Conservation (phyloP, 2,113 vertebrate species). For the Epinephelus moara region DNA sequence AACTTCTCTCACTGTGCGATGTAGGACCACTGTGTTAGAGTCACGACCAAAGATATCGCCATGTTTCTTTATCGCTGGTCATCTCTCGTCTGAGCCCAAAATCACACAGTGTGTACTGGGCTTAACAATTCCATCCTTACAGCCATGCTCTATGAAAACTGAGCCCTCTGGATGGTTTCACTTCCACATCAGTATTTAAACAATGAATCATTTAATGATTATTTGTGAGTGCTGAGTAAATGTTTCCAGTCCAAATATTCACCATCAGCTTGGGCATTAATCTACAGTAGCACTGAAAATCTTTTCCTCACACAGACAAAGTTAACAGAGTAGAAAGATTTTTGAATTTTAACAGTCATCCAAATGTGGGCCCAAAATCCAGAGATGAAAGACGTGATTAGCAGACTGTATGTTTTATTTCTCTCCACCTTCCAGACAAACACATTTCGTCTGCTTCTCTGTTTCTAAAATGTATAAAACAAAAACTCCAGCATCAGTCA, state of each 20-base stretch:
- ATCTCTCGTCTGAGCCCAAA: too few species aligned
- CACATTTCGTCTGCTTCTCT: not conserved
- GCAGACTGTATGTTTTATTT: not conserved
- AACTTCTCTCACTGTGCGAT: too few species aligned
- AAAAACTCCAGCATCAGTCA: not conserved
- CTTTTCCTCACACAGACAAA: not conserved
- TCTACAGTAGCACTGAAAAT: not conserved
- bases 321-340: slow-evolving; percentile 1
- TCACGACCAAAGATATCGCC: too few species aligned
- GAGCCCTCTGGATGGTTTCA: not conserved
- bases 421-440: not conserved
- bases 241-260: slow-evolving; percentile 29
- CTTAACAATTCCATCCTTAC: too few species aligned
- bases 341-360: not conserved
- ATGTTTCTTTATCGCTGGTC: too few species aligned
- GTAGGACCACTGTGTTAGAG: too few species aligned
- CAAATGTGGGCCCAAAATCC: not conserved
- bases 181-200: slow-evolving; percentile 7
- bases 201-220: not conserved
- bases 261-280: not conserved
- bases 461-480: slow-evolving; percentile 15
- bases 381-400: not conserved
- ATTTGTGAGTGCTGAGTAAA: slow-evolving; percentile 20
- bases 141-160: too few species aligned
- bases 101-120: too few species aligned